Conservation (phyloP, 1,140 invertebrate species). For the Leptinotarsa texana region DNA sequence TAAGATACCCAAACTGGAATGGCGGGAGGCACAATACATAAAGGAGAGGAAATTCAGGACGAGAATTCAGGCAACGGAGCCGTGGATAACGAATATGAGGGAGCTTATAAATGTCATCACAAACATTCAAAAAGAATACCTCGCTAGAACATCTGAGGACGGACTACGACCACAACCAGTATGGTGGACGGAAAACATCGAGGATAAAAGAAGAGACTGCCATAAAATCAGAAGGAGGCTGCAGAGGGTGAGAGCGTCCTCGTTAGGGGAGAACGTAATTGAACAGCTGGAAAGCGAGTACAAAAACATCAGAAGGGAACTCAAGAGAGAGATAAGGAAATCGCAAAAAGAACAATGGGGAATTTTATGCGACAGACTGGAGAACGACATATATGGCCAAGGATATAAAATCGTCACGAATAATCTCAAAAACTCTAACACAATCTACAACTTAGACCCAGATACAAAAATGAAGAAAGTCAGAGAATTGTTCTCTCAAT, state of each 20-base stretch:
- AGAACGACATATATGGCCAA: not conserved
- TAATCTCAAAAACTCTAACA: not conserved
- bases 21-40: not conserved
- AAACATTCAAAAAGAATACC: not conserved
- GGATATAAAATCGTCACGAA: not conserved
- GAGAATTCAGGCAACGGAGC: not conserved
- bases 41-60: not conserved
- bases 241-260: not conserved
- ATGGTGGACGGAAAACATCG: constrained; percentile 3
- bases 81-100: not conserved
- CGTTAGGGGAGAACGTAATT: not conserved
- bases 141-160: not conserved
- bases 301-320: not conserved
- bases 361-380: constrained; percentile 6
- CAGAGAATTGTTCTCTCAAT: not conserved
- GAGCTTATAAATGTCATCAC: not conserved
- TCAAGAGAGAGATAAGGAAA: not conserved
- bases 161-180: not conserved
- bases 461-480: not conserved
- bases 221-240: not conserved
- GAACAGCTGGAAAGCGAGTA: not conserved
- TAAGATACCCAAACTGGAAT: not conserved
- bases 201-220: not conserved
- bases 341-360: constrained; percentile 3
- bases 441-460: not conserved